phyloP scores from a whole-genome alignment of 2,888 invertebrate genomes.

The Yponomeuta cagnagella region DNA sequence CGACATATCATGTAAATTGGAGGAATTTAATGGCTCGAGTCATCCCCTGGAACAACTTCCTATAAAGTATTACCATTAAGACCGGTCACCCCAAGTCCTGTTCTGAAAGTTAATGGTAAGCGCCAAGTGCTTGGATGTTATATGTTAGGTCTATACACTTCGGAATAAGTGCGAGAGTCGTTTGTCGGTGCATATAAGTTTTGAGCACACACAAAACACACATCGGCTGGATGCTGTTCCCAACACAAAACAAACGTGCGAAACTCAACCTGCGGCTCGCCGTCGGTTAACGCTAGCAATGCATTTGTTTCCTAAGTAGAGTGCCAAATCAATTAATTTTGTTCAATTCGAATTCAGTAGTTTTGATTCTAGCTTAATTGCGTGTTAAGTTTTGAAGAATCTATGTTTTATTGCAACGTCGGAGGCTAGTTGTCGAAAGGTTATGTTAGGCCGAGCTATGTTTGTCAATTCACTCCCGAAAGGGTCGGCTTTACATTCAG shows the following conservation, averaged over 20 bases:
- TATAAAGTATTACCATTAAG: not conserved
- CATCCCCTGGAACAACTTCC: not conserved
- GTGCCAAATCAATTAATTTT: constrained; percentile 14
- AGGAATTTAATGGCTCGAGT: not conserved
- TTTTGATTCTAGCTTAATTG: constrained; percentile 14
- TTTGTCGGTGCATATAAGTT: constrained; percentile 7
- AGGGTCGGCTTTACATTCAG: not conserved
- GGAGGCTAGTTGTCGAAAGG: not conserved
- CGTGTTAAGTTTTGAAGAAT: constrained; percentile 15
- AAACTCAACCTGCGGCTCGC: not conserved
- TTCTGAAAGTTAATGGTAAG: constrained; percentile 10
- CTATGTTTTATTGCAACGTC: constrained; percentile 11
- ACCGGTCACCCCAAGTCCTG: not conserved
- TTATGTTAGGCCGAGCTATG: not conserved
- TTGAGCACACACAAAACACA: constrained; percentile 6
- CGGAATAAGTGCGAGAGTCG: not conserved
- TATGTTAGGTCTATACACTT: not conserved
- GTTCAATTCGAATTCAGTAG: constrained; percentile 7
- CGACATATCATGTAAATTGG: not conserved
- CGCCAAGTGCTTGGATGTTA: constrained; percentile 9
- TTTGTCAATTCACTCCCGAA: not conserved
- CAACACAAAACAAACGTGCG: not conserved
- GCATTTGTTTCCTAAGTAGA: constrained; percentile 11
- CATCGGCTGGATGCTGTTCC: constrained; percentile 10
- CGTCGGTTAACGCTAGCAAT: not conserved